Evolutionary conservation across 2,113 vertebrate genomes (phyloP).

Genomic region (Cricetomys ansorgei): DNA sequence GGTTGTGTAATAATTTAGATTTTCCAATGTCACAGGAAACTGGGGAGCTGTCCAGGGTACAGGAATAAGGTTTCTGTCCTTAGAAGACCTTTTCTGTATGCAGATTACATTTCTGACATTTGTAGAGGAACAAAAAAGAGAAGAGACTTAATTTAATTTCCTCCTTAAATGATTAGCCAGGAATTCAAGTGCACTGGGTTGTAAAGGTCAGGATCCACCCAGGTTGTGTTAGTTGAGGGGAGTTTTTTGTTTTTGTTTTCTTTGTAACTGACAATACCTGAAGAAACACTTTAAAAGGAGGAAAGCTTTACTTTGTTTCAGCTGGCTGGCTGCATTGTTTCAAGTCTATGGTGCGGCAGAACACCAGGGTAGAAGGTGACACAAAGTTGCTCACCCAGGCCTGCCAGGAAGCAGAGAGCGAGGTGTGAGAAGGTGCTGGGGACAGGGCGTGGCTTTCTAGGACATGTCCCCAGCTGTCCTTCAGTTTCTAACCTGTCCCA

Average conservation of each 20-base stretch:
- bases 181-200: background rate
- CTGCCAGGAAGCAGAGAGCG: background rate
- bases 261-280: background rate
- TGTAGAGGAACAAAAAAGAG: background rate
- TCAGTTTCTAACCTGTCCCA: background rate
- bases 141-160: background rate
- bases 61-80: slow-evolving; percentile 20
- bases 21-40: background rate
- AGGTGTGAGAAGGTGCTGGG: background rate
- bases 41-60: background rate
- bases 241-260: background rate
- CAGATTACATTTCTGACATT: slow-evolving; percentile 3
- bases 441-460: background rate
- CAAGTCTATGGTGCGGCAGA: background rate
- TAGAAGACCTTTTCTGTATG: background rate
- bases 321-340: background rate
- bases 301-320: background rate
- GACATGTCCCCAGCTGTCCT: background rate
- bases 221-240: background rate
- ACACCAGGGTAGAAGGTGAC: background rate
- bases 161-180: background rate
- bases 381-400: background rate
- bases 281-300: background rate
- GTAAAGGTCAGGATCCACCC: background rate
- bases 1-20: background rate